Conservation (phyloP, 23 tunicate species). For the Phallusia fumigata region DNA sequence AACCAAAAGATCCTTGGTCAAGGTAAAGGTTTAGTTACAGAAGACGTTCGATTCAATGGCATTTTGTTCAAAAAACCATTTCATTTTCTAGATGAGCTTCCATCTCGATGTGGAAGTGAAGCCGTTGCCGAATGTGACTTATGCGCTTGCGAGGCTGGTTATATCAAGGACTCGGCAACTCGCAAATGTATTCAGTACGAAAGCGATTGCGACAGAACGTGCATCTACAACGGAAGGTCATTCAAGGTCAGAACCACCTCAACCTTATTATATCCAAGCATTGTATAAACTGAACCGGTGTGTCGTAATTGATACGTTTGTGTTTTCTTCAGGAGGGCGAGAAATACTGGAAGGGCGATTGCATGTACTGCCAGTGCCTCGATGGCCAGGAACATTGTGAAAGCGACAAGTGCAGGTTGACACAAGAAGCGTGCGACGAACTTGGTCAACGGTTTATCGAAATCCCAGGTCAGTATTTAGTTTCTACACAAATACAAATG, state of each 20-base stretch:
- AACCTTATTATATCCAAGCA: not conserved
- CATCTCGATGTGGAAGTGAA: slow-evolving; percentile 53
- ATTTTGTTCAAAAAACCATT: not conserved
- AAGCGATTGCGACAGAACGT: slow-evolving; percentile 41
- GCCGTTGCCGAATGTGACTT: slow-evolving; percentile 54
- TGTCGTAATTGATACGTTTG: not conserved
- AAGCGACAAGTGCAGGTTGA: slow-evolving; percentile 53
- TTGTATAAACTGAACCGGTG: not conserved
- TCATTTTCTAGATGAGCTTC: slow-evolving; percentile 46
- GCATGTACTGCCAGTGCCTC: slow-evolving; percentile 59
- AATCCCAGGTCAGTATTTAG: slow-evolving; percentile 49
- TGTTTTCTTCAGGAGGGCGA: slow-evolving; percentile 48
- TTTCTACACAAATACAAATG: not conserved
- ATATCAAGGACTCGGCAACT: slow-evolving; percentile 60
- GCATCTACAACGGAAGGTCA: slow-evolving; percentile 46
- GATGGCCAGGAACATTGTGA: slow-evolving; percentile 77
- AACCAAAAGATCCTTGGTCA: slow-evolving; percentile 47
- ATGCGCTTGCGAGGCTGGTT: slow-evolving; percentile 73
- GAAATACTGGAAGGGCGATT: slow-evolving; percentile 80
- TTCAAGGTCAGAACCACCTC: slow-evolving; percentile 19
- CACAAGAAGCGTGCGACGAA: slow-evolving; percentile 62
- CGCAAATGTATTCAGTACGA: slow-evolving; percentile 75
- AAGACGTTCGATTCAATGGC: not conserved
- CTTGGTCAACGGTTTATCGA: slow-evolving; percentile 63
- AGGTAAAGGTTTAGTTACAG: slow-evolving; percentile 25